These are phyloP conservation scores for Apus apus DNA, from an alignment of 2,113 vertebrate genomes.

Conservation along the genomic window DNA sequence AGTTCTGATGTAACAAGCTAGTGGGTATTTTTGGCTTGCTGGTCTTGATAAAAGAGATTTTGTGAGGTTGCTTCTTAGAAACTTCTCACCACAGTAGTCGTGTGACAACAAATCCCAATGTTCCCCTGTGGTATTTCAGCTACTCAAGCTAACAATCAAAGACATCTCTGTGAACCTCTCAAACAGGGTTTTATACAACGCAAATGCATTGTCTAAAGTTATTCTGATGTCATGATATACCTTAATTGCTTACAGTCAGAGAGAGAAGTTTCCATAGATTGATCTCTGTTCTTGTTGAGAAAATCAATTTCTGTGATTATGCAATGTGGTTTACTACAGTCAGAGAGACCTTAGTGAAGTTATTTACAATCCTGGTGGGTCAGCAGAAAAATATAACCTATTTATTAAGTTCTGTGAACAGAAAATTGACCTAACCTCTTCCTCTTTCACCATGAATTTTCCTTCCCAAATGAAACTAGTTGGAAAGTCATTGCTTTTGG, in stretches of 20 bases:
- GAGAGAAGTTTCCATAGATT: background rate
- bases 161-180: background rate
- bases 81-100: background rate
- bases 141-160: background rate
- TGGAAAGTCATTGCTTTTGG: background rate
- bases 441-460: background rate
- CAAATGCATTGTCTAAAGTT: background rate
- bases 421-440: background rate
- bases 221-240: background rate
- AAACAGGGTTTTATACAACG: background rate
- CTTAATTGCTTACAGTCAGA: background rate
- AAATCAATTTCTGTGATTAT: constrained; percentile 34
- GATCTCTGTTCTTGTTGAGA: background rate
- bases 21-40: background rate
- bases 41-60: background rate
- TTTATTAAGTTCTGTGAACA: background rate
- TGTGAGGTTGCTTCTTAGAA: background rate
- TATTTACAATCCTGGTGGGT: background rate
- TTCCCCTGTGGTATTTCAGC: background rate
- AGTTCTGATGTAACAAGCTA: accelerated
- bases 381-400: background rate
- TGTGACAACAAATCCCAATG: background rate
- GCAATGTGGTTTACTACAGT: background rate
- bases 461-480: background rate
- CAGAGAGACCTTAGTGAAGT: background rate